Percentiles rank a stretch among this genome's conserved stretches.
Evolutionary conservation across 2,888 invertebrate species (phyloP).

Genomic region (Drosophila differens): DNA sequence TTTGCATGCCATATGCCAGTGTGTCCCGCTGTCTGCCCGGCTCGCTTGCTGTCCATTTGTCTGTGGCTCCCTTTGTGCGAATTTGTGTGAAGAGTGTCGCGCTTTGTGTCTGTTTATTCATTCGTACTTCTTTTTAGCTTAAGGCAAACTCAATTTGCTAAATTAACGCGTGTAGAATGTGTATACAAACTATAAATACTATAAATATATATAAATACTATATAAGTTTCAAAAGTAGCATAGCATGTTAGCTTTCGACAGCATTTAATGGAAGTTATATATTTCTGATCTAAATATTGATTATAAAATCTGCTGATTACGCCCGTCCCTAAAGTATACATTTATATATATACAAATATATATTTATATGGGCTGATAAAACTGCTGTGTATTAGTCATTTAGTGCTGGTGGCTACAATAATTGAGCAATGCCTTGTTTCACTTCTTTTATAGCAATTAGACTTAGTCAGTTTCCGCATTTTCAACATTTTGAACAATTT

Average conservation of each 20-base stretch:
- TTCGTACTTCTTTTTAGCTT: conserved; percentile 25
- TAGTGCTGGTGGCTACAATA: not conserved
- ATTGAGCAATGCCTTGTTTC: not conserved
- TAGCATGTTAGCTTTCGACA: not conserved
- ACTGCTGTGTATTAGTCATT: conserved; percentile 32
- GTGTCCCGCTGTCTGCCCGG: conserved; percentile 10
- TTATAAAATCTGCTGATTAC: not conserved
- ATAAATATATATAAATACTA: not conserved
- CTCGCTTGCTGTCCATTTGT: conserved; percentile 9
- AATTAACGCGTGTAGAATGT: conserved; percentile 35
- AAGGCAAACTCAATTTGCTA: conserved; percentile 53
- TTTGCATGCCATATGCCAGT: conserved; percentile 42
- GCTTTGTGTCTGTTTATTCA: conserved; percentile 40
- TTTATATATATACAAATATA: not conserved
- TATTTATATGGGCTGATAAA: conserved; percentile 9
- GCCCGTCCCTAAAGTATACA: not conserved
- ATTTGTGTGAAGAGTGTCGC: conserved; percentile 37
- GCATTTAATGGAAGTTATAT: not conserved
- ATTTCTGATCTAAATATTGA: not conserved
- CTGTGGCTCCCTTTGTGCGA: conserved; percentile 45
- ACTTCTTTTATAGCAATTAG: conserved; percentile 5
- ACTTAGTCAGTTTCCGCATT: conserved; percentile 37
- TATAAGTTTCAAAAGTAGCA: not conserved
- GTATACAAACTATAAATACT: not conserved
- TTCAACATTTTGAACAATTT: conserved; percentile 8